These are phyloP conservation scores for Bolinopsis microptera DNA, from an alignment of 37 sponge, comb jelly and placozoan genomes.

Conservation along the genomic window DNA sequence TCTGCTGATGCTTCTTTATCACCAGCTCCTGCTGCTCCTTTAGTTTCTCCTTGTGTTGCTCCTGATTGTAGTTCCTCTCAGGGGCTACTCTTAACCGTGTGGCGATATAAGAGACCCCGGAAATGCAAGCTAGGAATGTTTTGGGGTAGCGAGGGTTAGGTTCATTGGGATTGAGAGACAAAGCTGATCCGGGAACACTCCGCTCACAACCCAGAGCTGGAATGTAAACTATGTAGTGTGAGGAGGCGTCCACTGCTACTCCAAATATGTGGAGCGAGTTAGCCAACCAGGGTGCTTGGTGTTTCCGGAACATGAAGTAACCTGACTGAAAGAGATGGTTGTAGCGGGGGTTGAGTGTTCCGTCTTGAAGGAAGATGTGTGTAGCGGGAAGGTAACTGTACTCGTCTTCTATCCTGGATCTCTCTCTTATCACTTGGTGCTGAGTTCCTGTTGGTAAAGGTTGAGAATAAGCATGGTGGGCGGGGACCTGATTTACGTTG, in stretches of 20 bases:
- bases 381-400: not conserved
- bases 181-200: conserved; percentile 15
- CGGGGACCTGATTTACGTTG: too few species aligned
- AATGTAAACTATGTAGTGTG: conserved; percentile 27
- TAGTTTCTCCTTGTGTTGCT: not conserved
- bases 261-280: conserved; percentile 15
- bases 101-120: conserved; percentile 2
- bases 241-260: not conserved
- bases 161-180: not conserved
- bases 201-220: not conserved
- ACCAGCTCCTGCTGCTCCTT: not conserved
- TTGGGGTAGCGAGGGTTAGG: conserved; percentile 12
- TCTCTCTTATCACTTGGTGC: not conserved
- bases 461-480: too few species aligned
- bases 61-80: not conserved
- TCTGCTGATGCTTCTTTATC: not conserved
- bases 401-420: not conserved
- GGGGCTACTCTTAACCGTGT: not conserved
- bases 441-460: too few species aligned
- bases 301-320: conserved; percentile 20
- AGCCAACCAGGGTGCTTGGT: not conserved
- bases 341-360: not conserved
- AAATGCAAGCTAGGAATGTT: not conserved
- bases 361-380: not conserved
- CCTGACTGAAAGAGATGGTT: not conserved